phyloP scores from a whole-genome alignment of 2,888 invertebrate genomes.

The Amiota minor region DNA sequence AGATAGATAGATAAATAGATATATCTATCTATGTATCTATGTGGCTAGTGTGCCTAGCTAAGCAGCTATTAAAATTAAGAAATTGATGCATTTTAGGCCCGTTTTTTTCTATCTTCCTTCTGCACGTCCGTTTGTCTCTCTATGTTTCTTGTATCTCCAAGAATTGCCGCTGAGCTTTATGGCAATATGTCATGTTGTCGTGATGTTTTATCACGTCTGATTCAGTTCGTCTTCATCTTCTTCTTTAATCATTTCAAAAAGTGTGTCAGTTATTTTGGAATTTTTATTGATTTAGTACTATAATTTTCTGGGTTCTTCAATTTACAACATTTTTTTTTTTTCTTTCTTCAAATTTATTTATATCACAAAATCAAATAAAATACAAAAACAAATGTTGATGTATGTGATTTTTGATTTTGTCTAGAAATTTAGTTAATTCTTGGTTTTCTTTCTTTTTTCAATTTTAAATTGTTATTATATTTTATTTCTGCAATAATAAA shows the following conservation, averaged over 20 bases:
- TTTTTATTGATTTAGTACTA: conserved; percentile 64
- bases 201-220: conserved; percentile 12
- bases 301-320: conserved; percentile 40
- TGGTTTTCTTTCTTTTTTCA: too few species aligned
- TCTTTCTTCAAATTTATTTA: not conserved
- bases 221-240: conserved; percentile 5
- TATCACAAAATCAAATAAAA: not conserved
- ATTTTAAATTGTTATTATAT: too few species aligned
- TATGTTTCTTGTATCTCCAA: not conserved
- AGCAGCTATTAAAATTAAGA: conserved; percentile 23
- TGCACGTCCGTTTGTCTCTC: conserved; percentile 5
- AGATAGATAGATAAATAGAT: too few species aligned
- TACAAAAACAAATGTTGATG: not conserved
- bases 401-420: too few species aligned
- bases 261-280: conserved; percentile 57
- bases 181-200: conserved; percentile 14
- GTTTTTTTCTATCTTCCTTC: not conserved
- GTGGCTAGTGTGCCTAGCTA: not conserved
- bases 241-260: conserved; percentile 38
- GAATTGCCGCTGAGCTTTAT: not conserved
- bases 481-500: too few species aligned
- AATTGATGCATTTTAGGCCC: not conserved
- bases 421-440: too few species aligned
- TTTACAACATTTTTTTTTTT: not conserved
- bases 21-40: too few species aligned